phyloP scores from a whole-genome alignment of 2,797 vertebrate species.

The Mareca penelope region DNA sequence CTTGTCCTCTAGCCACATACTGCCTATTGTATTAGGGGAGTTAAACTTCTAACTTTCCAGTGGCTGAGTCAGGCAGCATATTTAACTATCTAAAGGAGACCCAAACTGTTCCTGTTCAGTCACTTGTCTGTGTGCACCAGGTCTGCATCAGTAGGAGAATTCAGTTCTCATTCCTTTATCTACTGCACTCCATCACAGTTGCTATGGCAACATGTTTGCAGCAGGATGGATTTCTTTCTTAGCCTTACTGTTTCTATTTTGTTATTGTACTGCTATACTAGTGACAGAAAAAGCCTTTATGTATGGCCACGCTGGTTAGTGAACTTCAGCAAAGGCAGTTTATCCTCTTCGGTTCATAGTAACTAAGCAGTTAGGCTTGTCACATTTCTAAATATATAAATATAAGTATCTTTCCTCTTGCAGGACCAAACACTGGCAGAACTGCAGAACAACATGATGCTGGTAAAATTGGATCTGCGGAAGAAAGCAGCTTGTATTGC shows the following conservation, averaged over 20 bases:
- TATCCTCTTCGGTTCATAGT: not conserved
- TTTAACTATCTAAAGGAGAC: not conserved
- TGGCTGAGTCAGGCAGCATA: not conserved
- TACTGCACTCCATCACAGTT: not conserved
- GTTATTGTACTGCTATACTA: not conserved
- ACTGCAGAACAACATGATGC: slow-evolving; percentile 91
- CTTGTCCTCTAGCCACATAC: not conserved
- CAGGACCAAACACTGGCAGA: slow-evolving; percentile 94
- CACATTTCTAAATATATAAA: no score
- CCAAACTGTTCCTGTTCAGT: not conserved
- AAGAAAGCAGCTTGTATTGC: slow-evolving; percentile 87
- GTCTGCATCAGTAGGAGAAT: not conserved
- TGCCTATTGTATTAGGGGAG: not conserved
- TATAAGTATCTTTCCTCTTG: not conserved
- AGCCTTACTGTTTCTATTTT: not conserved
- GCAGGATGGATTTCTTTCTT: not conserved
- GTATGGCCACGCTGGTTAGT: not conserved
- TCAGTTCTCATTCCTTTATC: not conserved
- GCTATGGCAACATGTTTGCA: not conserved
- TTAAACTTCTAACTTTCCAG: not conserved
- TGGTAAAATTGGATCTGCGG: slow-evolving; percentile 92
- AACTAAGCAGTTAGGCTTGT: not conserved
- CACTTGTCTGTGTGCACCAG: not conserved
- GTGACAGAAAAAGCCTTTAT: not conserved
- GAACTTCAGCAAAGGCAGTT: not conserved